A percentile compares a stretch with the other conserved stretches of the same genome.
Evolutionary conservation across 1,140 invertebrate species (phyloP).

Genomic region (Hyposmocoma kahamanoa): DNA sequence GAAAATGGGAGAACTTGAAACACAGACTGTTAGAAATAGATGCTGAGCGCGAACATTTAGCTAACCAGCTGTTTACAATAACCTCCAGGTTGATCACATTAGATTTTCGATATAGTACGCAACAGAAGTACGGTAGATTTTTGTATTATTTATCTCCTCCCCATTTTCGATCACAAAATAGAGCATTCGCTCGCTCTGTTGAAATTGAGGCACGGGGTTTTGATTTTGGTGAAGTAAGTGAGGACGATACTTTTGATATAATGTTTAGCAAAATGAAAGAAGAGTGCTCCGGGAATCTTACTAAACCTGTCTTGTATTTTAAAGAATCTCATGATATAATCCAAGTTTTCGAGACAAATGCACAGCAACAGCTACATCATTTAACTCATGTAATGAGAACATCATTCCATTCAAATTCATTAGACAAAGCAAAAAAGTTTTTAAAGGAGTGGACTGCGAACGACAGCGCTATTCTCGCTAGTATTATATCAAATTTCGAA

Average conservation of each 20-base stretch:
- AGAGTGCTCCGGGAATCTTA: conserved; percentile 48
- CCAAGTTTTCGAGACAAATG: conserved; percentile 74
- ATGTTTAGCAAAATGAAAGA: conserved; percentile 69
- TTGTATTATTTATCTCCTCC: conserved; percentile 77
- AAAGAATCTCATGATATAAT: conserved; percentile 71
- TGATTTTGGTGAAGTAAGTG: conserved; percentile 39
- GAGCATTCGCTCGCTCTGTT: conserved; percentile 53
- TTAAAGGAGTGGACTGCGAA: conserved; percentile 34
- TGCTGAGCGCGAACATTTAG: conserved; percentile 57
- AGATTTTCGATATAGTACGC: conserved; percentile 76
- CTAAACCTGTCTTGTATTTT: conserved; percentile 75
- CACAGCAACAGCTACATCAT: conserved; percentile 68
- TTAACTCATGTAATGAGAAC: conserved; percentile 42
- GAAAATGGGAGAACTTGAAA: conserved; percentile 62
- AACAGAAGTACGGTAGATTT: conserved; percentile 78
- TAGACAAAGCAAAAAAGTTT: conserved; percentile 29
- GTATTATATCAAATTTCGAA: conserved; percentile 30
- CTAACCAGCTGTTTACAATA: conserved; percentile 58
- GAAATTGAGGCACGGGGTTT: conserved; percentile 62
- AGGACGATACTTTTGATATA: conserved; percentile 59
- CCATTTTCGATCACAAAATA: conserved; percentile 67
- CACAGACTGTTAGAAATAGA: conserved; percentile 55
- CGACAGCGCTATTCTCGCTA: conserved; percentile 32
- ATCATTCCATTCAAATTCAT: conserved; percentile 26
- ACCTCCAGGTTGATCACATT: conserved; percentile 73